phyloP scores from a whole-genome alignment of 1,140 invertebrate species.

The Semibalanus balanoides region DNA sequence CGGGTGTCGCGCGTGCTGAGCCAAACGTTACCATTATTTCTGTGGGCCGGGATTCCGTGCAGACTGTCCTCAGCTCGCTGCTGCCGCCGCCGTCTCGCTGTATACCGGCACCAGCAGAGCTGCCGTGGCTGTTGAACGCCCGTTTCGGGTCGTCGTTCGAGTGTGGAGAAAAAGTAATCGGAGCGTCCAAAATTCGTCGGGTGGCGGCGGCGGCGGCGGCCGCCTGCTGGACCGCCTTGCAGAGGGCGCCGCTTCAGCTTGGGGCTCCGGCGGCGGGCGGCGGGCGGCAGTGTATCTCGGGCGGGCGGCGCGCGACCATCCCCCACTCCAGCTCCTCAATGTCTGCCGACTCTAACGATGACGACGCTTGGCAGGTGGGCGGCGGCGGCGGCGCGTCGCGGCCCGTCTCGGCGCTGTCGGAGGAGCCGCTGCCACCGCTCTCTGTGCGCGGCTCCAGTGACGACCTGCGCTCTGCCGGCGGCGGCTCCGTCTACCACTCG shows the following conservation, averaged over 20 bases:
- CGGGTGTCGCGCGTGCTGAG: background rate
- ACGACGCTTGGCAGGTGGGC: background rate
- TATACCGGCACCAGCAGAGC: background rate
- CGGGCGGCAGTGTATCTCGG: background rate
- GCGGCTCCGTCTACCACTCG: background rate
- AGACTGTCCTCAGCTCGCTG: background rate
- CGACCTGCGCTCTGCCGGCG: background rate
- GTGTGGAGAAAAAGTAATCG: background rate
- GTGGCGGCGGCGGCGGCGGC: background rate
- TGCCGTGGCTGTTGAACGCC: background rate
- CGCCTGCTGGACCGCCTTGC: conserved; percentile 23
- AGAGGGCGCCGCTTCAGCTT: background rate
- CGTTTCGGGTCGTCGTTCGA: background rate
- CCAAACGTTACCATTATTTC: background rate
- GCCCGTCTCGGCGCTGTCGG: background rate
- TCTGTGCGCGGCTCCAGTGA: background rate
- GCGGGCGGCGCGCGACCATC: too few relatives aligned
- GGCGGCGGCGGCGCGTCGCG: background rate
- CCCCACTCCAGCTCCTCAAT: background rate
- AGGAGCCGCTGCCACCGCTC: background rate
- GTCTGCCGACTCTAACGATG: background rate
- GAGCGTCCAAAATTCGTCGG: conserved; percentile 7
- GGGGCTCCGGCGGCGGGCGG: too few relatives aligned
- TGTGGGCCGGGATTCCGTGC: background rate
- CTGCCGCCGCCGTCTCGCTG: background rate